Conservation (phyloP, 2,797 vertebrate species). For the Darevskia mixta region DNA sequence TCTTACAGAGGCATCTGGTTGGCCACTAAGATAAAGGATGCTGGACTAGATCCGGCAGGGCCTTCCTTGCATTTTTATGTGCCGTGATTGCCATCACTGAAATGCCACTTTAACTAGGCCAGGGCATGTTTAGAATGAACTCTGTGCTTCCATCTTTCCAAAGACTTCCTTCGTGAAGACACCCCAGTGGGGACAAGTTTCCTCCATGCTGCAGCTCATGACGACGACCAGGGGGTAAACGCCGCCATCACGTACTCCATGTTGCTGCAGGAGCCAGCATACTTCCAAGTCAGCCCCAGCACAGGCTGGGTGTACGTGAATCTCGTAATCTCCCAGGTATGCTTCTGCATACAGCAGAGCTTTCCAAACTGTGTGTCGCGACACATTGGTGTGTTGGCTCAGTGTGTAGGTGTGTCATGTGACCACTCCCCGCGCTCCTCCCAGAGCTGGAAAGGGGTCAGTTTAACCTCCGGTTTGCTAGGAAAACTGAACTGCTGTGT, state of each 20-base stretch:
- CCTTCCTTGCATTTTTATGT: background rate
- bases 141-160: slow-evolving; percentile 41
- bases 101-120: background rate
- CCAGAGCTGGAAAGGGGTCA: no score
- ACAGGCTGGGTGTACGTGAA: slow-evolving; percentile 92
- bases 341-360: background rate
- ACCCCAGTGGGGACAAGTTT: slow-evolving; percentile 89
- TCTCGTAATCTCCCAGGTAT: slow-evolving; percentile 86
- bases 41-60: no score
- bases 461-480: no score
- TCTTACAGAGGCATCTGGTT: no score
- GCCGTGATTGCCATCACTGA: background rate
- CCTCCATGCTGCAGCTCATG: slow-evolving; percentile 85
- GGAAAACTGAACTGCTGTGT: no score
- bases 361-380: no score
- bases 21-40: no score
- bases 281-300: slow-evolving; percentile 89
- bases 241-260: slow-evolving; percentile 88
- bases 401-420: no score
- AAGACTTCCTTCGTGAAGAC: slow-evolving; percentile 90
- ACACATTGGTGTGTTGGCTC: no score
- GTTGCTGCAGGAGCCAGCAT: slow-evolving; percentile 82
- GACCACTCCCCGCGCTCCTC: no score
- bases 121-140: slow-evolving; percentile 32
- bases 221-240: slow-evolving; percentile 91